Percentiles rank a stretch among this genome's conserved stretches.
Conservation (phyloP, 2,888 invertebrate genomes). For the Netelia melanura region DNA sequence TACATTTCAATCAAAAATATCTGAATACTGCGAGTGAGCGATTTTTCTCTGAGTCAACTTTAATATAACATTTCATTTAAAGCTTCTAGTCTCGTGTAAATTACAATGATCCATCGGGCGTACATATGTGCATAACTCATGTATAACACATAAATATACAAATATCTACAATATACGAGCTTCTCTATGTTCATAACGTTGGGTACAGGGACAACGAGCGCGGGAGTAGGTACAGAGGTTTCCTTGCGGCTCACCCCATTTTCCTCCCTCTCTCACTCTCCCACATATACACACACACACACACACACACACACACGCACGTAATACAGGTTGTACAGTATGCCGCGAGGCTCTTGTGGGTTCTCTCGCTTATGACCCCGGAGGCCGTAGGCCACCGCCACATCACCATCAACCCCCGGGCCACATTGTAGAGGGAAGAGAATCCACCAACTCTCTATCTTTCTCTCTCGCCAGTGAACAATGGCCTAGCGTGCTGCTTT, state of each 20-base stretch:
- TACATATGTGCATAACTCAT: not conserved
- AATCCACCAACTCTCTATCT: constrained; percentile 31
- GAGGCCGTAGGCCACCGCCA: constrained; percentile 53
- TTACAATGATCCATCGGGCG: constrained; percentile 50
- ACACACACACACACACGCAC: not conserved
- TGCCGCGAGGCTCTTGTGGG: constrained; percentile 34
- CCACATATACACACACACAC: not conserved
- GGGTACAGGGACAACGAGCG: constrained; percentile 60
- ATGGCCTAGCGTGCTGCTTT: constrained; percentile 57
- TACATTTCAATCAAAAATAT: not conserved
- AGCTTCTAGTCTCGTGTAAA: constrained; percentile 30
- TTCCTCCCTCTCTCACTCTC: constrained; percentile 16
- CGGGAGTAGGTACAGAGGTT: constrained; percentile 40
- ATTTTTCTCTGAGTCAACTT: constrained; percentile 21
- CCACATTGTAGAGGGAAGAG: constrained; percentile 31
- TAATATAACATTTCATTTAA: constrained; percentile 14
- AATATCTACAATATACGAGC: constrained; percentile 21
- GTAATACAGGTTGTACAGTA: constrained; percentile 27
- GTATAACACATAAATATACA: constrained; percentile 27
- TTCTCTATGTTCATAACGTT: constrained; percentile 52
- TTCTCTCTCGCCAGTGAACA: constrained; percentile 63
- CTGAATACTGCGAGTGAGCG: not conserved
- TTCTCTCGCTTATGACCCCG: constrained; percentile 51
- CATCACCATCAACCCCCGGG: constrained; percentile 44
- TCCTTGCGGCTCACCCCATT: constrained; percentile 63